phyloP scores from a whole-genome alignment of 2,888 invertebrate species.

The Rhingia rostrata region DNA sequence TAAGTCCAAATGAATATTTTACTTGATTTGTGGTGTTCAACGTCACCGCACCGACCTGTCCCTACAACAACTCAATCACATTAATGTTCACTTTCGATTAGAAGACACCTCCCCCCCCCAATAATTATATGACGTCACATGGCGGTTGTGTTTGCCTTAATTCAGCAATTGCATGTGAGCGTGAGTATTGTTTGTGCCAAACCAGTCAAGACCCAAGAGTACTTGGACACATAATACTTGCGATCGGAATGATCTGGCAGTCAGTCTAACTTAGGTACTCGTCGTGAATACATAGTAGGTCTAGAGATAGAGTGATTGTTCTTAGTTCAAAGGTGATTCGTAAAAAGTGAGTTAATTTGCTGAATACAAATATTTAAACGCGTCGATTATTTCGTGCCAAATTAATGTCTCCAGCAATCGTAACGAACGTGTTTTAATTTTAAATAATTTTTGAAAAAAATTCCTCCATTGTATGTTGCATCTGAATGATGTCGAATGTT shows the following conservation, averaged over 20 bases:
- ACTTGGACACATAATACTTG: slow-evolving; percentile 35
- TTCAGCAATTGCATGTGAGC: slow-evolving; percentile 28
- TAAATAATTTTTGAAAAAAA: background rate
- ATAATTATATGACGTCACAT: slow-evolving; percentile 6
- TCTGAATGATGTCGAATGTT: too few species aligned
- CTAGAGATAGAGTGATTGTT: slow-evolving; percentile 15
- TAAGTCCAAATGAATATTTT: too few species aligned
- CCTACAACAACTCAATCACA: slow-evolving; percentile 13
- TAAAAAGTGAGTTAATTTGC: slow-evolving; percentile 16
- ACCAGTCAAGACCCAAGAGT: slow-evolving; percentile 19
- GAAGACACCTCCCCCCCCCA: background rate
- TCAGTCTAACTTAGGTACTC: slow-evolving; percentile 56
- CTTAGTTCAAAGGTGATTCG: slow-evolving; percentile 10
- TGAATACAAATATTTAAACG: background rate
- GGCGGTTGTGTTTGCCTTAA: background rate
- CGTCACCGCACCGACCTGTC: background rate
- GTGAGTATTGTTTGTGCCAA: slow-evolving; percentile 14
- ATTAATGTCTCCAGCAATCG: background rate
- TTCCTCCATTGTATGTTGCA: too few species aligned
- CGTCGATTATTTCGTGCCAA: background rate
- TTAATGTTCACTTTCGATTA: slow-evolving; percentile 29
- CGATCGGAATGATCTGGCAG: slow-evolving; percentile 37
- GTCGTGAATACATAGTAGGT: slow-evolving; percentile 39
- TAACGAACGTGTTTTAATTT: background rate
- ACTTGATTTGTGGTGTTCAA: background rate